These are phyloP conservation scores for Pelosia muscerda DNA, from an alignment of 2,888 invertebrate species.

Conservation along the genomic window DNA sequence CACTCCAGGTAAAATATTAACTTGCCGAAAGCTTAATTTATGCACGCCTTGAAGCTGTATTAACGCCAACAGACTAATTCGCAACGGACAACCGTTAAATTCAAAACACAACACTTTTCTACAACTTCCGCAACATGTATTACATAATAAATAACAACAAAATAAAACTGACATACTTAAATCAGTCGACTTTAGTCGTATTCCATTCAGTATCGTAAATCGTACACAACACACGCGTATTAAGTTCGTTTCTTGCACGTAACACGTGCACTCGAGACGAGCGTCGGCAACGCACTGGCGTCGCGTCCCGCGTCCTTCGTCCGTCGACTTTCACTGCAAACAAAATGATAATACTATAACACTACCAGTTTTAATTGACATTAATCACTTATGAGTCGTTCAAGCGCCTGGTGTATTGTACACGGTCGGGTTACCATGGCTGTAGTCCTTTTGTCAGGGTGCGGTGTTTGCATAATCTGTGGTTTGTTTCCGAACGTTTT, in stretches of 20 bases:
- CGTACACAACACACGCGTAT: slow-evolving; percentile 51
- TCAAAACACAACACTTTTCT: slow-evolving; percentile 58
- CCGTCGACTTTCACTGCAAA: slow-evolving; percentile 81
- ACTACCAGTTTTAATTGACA: slow-evolving; percentile 43
- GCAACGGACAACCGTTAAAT: slow-evolving; percentile 61
- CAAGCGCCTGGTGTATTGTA: slow-evolving; percentile 23
- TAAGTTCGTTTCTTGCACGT: slow-evolving; percentile 38
- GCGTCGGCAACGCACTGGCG: slow-evolving; percentile 68
- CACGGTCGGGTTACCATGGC: slow-evolving; percentile 32
- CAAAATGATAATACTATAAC: slow-evolving; percentile 69
- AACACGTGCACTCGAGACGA: slow-evolving; percentile 48
- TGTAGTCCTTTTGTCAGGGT: slow-evolving; percentile 51
- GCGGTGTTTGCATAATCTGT: slow-evolving; percentile 54
- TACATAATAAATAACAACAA: slow-evolving; percentile 57
- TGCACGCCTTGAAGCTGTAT: slow-evolving; percentile 58
- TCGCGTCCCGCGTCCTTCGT: slow-evolving; percentile 71
- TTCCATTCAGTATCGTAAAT: slow-evolving; percentile 54
- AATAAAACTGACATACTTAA: slow-evolving; percentile 77
- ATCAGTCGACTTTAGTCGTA: slow-evolving; percentile 64
- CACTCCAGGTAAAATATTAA: slow-evolving; percentile 52
- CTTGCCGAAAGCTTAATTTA: slow-evolving; percentile 59
- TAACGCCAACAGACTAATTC: slow-evolving; percentile 54
- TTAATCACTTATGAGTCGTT: slow-evolving; percentile 8
- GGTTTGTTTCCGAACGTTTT: slow-evolving; percentile 48
- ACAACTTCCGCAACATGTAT: slow-evolving; percentile 57